Conservation (phyloP, 2,113 vertebrate species). For the Meles meles region DNA sequence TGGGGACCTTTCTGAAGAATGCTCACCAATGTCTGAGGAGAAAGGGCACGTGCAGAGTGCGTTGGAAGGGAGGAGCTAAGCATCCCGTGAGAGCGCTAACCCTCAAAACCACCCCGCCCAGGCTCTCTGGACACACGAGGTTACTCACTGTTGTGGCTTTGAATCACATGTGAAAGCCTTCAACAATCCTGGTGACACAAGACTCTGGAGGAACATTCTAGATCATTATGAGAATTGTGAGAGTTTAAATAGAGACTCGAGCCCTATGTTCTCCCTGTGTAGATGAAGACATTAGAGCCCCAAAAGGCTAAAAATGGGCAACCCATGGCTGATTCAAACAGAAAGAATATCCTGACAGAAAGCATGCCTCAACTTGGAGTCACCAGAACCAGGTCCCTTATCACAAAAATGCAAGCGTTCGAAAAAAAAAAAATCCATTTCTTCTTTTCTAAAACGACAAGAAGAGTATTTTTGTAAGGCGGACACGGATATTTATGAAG, state of each 20-base stretch:
- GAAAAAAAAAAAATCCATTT: not conserved
- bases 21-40: no score
- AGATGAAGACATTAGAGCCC: not conserved
- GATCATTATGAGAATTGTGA: fast-evolving
- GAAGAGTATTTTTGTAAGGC: not conserved
- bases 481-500: not conserved
- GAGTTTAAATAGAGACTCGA: not conserved
- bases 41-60: fast-evolving
- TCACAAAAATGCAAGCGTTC: not conserved
- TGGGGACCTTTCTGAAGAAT: not conserved
- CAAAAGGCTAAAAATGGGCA: not conserved
- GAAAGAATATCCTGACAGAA: not conserved
- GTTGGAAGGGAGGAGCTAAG: fast-evolving
- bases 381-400: not conserved
- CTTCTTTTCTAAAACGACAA: not conserved
- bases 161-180: fast-evolving
- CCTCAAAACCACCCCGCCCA: fast-evolving
- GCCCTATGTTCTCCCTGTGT: fast-evolving
- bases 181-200: fast-evolving
- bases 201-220: not conserved
- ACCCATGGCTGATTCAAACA: not conserved
- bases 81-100: fast-evolving
- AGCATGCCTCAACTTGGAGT: not conserved
- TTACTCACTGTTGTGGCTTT: fast-evolving
- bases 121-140: fast-evolving